These are phyloP conservation scores for Psettodes erumei DNA, from an alignment of 2,113 vertebrate genomes.

Conservation along the genomic window DNA sequence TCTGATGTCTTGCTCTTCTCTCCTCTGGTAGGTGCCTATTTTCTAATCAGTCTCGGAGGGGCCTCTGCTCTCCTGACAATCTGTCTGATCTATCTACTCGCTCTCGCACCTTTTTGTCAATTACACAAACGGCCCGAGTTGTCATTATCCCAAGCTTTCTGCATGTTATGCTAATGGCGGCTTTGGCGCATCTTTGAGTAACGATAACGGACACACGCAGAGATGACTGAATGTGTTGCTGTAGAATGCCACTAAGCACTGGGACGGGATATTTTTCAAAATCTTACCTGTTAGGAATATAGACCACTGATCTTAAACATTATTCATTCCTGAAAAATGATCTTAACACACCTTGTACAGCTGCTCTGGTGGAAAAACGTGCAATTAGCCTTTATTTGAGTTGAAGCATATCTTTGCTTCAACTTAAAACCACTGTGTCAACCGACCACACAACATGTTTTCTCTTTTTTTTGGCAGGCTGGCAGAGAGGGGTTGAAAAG, in stretches of 20 bases:
- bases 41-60: constrained; percentile 86
- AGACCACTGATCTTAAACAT: neutral
- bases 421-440: too few species aligned
- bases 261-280: neutral
- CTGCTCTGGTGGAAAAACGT: too few species aligned
- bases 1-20: constrained; percentile 80
- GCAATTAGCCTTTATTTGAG: too few species aligned
- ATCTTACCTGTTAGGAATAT: neutral
- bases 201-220: neutral
- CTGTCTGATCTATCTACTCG: constrained; percentile 65
- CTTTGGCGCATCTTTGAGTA: neutral
- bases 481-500: too few species aligned
- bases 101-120: constrained; percentile 30
- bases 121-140: constrained; percentile 24
- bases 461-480: too few species aligned
- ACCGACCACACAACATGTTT: too few species aligned
- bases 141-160: constrained; percentile 69
- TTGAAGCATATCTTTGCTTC: too few species aligned
- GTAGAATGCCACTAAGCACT: neutral
- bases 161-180: constrained; percentile 69
- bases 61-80: constrained; percentile 84
- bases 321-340: neutral
- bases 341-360: too few species aligned
- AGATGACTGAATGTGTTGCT: neutral
- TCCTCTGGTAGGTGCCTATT: constrained; percentile 76